A percentile compares a stretch with the other conserved stretches of the same genome.
Conservation (phyloP, 2,797 vertebrate species). For the Coregonus suidteri region DNA sequence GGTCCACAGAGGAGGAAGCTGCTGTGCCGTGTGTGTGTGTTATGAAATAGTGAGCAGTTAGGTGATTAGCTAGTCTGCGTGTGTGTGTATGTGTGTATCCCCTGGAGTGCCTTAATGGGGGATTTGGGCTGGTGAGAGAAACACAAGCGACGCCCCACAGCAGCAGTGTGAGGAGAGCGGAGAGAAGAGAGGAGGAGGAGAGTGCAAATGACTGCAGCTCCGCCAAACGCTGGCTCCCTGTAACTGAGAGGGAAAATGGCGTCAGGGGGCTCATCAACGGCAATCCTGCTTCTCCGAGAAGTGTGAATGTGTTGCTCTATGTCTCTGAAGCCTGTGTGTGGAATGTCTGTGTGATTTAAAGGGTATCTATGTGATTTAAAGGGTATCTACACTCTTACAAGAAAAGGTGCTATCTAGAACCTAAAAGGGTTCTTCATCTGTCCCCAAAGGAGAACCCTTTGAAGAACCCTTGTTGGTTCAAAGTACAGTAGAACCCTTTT, state of each 20-base stretch:
- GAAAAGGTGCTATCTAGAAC: too few species aligned
- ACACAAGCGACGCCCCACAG: conserved; percentile 49
- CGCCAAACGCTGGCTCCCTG: conserved; percentile 40
- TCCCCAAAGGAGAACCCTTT: too few species aligned
- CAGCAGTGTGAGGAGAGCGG: not conserved
- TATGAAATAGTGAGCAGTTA: conserved; percentile 65
- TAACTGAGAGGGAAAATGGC: conserved; percentile 43
- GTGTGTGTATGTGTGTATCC: conserved; percentile 32
- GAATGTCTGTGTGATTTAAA: not conserved
- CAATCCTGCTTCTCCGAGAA: conserved; percentile 7
- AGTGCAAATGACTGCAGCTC: not conserved
- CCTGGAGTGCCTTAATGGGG: conserved; percentile 62
- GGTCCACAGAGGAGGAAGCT: conserved; percentile 12
- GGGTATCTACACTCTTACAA: too few species aligned
- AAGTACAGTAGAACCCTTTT: too few species aligned
- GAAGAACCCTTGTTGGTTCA: too few species aligned
- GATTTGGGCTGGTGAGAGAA: conserved; percentile 63
- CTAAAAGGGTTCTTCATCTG: too few species aligned
- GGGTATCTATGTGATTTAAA: not conserved
- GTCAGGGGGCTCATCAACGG: conserved; percentile 36
- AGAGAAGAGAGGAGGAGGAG: not conserved
- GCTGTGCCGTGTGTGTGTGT: conserved; percentile 25
- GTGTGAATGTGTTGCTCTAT: not conserved
- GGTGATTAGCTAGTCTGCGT: conserved; percentile 41
- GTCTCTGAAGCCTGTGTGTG: too few species aligned